phyloP scores from a whole-genome alignment of 2,797 vertebrate species.

The Halcyon smyrnensis region DNA sequence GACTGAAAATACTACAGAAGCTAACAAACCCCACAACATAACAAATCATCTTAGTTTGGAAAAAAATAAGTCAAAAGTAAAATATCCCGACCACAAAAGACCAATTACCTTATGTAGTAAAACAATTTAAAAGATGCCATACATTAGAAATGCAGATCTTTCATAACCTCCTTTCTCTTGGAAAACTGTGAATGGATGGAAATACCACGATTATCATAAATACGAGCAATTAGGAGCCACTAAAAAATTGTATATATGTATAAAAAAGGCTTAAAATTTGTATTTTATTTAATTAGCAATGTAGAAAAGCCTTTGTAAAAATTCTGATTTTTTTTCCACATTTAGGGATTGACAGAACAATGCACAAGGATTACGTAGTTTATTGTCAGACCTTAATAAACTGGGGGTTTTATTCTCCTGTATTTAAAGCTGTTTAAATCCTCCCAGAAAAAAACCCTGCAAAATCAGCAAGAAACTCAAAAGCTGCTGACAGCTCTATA shows the following conservation, averaged over 20 bases:
- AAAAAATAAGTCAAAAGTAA: not conserved
- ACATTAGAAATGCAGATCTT: not conserved
- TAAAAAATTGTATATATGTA: not conserved
- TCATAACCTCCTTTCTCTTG: not conserved
- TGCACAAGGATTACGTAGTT: not conserved
- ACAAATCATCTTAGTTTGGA: not conserved
- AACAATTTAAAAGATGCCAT: not conserved
- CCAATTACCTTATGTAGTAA: not conserved
- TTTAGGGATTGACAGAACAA: slow-evolving; percentile 7
- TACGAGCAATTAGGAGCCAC: not conserved
- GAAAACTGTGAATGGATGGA: not conserved
- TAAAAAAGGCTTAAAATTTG: not conserved
- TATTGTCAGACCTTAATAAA: slow-evolving; percentile 46
- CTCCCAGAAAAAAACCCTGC: not conserved
- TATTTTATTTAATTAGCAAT: not conserved
- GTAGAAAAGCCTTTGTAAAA: not conserved
- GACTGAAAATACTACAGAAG: not conserved
- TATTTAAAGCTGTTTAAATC: slow-evolving; percentile 57
- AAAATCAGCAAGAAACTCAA: slow-evolving; percentile 19
- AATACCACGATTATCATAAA: not conserved
- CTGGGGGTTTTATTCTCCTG: not conserved
- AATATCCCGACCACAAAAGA: not conserved
- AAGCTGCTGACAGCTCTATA: not conserved
- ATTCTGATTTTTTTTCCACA: not conserved
- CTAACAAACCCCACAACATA: not conserved